phyloP scores from a whole-genome alignment of 2,888 invertebrate genomes.

The Drosophila phalerata region DNA sequence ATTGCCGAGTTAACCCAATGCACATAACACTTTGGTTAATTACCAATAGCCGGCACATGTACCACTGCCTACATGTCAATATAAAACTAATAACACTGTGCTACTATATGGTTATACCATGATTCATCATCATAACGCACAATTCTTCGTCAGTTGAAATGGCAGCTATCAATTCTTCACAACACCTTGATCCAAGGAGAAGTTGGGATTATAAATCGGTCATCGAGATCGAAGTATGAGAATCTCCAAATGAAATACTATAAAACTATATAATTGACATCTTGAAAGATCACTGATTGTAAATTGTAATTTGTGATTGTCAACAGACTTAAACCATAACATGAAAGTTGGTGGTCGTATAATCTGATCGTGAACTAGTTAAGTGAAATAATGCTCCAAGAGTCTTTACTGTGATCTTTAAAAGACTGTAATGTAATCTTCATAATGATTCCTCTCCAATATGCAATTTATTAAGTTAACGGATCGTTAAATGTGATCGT shows the following conservation, averaged over 20 bases:
- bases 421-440: neutral
- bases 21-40: slow-evolving; percentile 73
- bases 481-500: neutral
- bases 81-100: neutral
- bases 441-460: too few species aligned
- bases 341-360: neutral
- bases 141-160: neutral
- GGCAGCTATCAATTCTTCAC: neutral
- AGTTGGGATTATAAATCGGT: neutral
- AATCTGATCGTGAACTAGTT: neutral
- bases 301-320: too few species aligned
- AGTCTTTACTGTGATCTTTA: neutral
- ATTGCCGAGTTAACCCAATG: slow-evolving; percentile 73
- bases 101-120: neutral
- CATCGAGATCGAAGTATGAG: too few species aligned
- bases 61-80: neutral
- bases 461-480: neutral
- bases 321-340: too few species aligned
- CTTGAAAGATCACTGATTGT: too few species aligned
- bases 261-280: too few species aligned
- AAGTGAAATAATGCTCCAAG: neutral
- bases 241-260: neutral
- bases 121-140: neutral
- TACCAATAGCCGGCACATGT: slow-evolving; percentile 45
- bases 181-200: neutral